Conservation (phyloP, 1,140 invertebrate species). For the Caenorhabditis inopinata region DNA sequence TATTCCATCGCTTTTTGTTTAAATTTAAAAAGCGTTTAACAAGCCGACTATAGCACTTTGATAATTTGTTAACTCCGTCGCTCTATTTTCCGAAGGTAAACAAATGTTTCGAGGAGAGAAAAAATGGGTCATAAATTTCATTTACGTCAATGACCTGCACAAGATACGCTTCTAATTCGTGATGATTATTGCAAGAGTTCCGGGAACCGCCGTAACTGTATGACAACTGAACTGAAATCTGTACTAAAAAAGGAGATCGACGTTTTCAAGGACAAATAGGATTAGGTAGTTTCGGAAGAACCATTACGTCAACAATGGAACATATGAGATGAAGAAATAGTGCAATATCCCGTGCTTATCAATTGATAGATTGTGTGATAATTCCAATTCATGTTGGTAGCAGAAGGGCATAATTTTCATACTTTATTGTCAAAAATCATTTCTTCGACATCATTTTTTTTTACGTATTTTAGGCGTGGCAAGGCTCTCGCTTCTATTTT, state of each 20-base stretch:
- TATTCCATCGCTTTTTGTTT: slow-evolving; percentile 3
- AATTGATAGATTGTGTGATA: background rate
- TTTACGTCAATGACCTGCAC: slow-evolving; percentile 32
- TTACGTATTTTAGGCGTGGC: too few relatives aligned
- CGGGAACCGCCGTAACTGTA: slow-evolving; percentile 24
- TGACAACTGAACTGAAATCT: slow-evolving; percentile 16
- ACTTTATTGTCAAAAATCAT: too few relatives aligned
- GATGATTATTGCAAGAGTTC: background rate
- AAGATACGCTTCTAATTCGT: background rate
- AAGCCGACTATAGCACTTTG: background rate
- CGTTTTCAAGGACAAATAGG: background rate
- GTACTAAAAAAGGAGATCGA: background rate
- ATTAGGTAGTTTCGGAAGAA: background rate
- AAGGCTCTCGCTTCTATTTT: too few relatives aligned
- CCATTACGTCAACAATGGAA: background rate
- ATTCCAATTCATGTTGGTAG: background rate
- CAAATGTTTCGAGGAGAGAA: background rate
- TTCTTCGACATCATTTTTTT: too few relatives aligned
- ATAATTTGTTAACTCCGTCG: slow-evolving; percentile 3
- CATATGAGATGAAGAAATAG: background rate
- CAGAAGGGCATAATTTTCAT: background rate
- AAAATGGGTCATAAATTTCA: slow-evolving; percentile 28
- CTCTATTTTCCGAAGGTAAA: background rate
- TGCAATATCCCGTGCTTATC: background rate
- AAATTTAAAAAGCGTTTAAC: background rate